Evolutionary conservation across 2,797 vertebrate genomes (phyloP).

Genomic region (Heterohyrax brucei): DNA sequence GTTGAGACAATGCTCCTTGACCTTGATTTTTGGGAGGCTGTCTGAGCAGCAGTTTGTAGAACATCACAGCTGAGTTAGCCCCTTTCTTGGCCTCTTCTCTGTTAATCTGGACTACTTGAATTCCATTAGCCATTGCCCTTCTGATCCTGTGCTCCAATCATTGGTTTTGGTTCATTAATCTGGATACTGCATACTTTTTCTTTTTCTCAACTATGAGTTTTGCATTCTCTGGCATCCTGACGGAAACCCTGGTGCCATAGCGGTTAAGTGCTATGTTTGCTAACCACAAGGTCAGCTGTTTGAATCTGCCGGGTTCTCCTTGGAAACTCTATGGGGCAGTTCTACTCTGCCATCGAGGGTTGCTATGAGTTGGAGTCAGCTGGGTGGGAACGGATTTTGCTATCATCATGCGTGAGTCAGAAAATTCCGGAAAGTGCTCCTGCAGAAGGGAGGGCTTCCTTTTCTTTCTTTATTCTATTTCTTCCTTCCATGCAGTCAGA

Average conservation of each 20-base stretch:
- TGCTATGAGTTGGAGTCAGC: too few species aligned
- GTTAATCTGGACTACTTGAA: background rate
- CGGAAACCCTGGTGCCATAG: too few species aligned
- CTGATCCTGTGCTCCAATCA: background rate
- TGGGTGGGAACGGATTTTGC: too few species aligned
- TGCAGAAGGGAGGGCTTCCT: background rate
- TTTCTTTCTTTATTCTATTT: background rate
- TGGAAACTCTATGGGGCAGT: too few species aligned
- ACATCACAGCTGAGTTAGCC: background rate
- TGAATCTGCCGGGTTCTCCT: too few species aligned
- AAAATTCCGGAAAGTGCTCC: background rate
- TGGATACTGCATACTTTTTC: background rate
- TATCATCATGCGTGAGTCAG: too few species aligned
- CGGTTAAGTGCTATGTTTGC: too few species aligned
- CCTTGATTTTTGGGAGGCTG: background rate
- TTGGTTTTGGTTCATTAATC: conserved; percentile 47
- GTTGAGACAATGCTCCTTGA: background rate
- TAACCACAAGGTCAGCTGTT: too few species aligned
- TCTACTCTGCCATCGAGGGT: too few species aligned
- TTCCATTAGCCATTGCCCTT: background rate
- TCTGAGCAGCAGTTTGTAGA: background rate
- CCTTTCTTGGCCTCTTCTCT: background rate
- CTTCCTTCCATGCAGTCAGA: background rate
- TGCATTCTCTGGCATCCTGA: background rate
- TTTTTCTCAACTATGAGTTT: background rate